Evolutionary conservation across 2,888 invertebrate genomes (phyloP).

Genomic region (Caenorhabditis sp.): DNA sequence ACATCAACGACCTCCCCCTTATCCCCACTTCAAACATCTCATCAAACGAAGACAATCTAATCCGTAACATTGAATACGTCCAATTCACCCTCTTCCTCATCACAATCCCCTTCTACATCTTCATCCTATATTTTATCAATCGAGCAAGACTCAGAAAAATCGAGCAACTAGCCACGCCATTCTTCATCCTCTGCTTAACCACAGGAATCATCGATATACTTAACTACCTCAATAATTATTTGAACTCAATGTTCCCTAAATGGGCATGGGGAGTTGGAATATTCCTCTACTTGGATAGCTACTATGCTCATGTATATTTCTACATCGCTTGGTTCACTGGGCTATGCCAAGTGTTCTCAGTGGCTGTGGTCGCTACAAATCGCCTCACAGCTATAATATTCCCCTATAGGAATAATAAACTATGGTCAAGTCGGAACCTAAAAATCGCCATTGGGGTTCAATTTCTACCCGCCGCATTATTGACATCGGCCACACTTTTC

Average conservation of each 20-base stretch:
- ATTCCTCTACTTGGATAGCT: constrained; percentile 10
- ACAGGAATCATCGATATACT: constrained; percentile 27
- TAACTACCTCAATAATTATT: constrained; percentile 19
- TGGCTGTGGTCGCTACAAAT: constrained; percentile 28
- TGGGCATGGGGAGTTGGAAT: constrained; percentile 10
- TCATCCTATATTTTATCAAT: constrained; percentile 10
- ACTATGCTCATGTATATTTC: constrained; percentile 29
- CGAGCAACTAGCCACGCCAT: constrained; percentile 26
- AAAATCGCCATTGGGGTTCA: constrained; percentile 23
- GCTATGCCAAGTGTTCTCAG: constrained; percentile 32
- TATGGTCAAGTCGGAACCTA: constrained; percentile 15
- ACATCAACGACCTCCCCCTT: neutral
- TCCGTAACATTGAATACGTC: constrained; percentile 11
- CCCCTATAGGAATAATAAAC: constrained; percentile 10
- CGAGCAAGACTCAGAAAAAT: constrained; percentile 11
- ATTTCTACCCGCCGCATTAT: constrained; percentile 13
- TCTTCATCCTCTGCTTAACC: constrained; percentile 31
- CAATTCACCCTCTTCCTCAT: constrained; percentile 26
- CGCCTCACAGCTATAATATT: constrained; percentile 24
- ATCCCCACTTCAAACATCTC: neutral
- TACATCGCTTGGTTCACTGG: constrained; percentile 38
- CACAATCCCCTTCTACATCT: constrained; percentile 26
- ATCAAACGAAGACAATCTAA: neutral
- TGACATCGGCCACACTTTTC: constrained; percentile 21
- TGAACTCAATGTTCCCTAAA: constrained; percentile 32